Base-by-base conservation (phyloP, 1,140 invertebrate genomes). In the Venustaconcha ellipsiformis region DNA sequence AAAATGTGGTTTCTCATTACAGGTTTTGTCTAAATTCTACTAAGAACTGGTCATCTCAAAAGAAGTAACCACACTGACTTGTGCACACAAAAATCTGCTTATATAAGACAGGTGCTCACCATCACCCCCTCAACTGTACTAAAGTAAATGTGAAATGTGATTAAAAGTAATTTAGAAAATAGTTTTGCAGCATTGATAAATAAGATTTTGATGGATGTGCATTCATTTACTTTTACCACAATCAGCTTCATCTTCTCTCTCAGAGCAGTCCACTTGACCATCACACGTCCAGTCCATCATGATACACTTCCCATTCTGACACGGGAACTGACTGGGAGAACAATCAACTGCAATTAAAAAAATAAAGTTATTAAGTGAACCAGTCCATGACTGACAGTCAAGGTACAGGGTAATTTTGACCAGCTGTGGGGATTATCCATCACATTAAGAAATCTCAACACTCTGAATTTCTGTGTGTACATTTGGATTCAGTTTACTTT, bases 401-500 rank as follows among this genome's bases (percentile, higher is more conserved):
- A 30, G 30, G 67, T 55, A 57, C 20, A 60, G 3, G 67, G 23
- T 74, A 56, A 57, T 56, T 74, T 20, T 68, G 30, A 30, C 15
- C 67, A 67, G 14, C 57, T 68, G 20, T 57, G 12, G 55, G 14
- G 64, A 18, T 15, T 70, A 57, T 67, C 78, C 84, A 87, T 17
- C 59, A 60, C 17, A 56, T 48, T 68, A 84, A 83, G 80, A 84
- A 82, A 20, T 71, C 76, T 62, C 80, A 48, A 48, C 79, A 70
- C 2, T 67, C 20, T 76, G 83, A 87, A 63, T 87, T 84, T n/a
- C 14, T 17, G 23, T 72, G 59, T 2, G 82, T 80, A 70, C 85
- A 83, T 78, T 83, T 72, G 12, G 48, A 26, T 37, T 5, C n/a
- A 18, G 37, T 48, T 37, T 48, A 48, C 6, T 11, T 1, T 48